These are phyloP conservation scores for Holotrichia oblita DNA, from an alignment of 1,140 invertebrate species.

Conservation along the genomic window DNA sequence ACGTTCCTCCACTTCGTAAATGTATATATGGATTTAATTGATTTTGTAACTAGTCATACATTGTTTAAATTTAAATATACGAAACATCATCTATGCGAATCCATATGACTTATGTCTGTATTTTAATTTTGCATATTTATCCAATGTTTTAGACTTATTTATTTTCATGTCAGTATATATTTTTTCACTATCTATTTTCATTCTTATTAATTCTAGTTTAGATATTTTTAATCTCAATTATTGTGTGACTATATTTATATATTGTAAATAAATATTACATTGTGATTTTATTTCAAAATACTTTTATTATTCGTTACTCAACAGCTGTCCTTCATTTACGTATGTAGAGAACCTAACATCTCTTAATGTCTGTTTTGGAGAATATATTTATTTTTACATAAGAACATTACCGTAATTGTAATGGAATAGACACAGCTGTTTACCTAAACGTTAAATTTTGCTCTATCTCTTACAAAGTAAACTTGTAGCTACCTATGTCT, in stretches of 20 bases:
- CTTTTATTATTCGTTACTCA: too few species aligned
- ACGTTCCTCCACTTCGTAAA: slow-evolving; percentile 4
- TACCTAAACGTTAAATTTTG: too few species aligned
- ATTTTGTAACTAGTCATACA: slow-evolving; percentile 36
- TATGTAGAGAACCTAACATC: too few species aligned
- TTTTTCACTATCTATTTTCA: slow-evolving; percentile 5
- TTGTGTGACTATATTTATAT: slow-evolving; percentile 30
- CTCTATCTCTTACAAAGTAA: too few species aligned
- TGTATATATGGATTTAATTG: slow-evolving; percentile 25
- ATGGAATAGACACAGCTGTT: too few species aligned
- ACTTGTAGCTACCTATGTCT: too few species aligned
- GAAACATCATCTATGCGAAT: background rate
- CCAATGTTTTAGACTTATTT: slow-evolving; percentile 20
- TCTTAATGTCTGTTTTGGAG: too few species aligned
- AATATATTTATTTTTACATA: too few species aligned
- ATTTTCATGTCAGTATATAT: slow-evolving; percentile 18
- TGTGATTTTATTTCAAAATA: slow-evolving; percentile 1
- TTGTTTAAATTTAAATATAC: background rate
- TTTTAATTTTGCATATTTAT: slow-evolving; percentile 1
- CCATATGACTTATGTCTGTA: background rate
- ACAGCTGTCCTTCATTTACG: too few species aligned
- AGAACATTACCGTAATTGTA: too few species aligned
- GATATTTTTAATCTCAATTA: slow-evolving; percentile 20
- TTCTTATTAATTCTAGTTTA: slow-evolving; percentile 18
- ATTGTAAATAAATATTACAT: slow-evolving; percentile 35